Conservation (phyloP, 2,113 vertebrate species). For the Laterallus jamaicensis region DNA sequence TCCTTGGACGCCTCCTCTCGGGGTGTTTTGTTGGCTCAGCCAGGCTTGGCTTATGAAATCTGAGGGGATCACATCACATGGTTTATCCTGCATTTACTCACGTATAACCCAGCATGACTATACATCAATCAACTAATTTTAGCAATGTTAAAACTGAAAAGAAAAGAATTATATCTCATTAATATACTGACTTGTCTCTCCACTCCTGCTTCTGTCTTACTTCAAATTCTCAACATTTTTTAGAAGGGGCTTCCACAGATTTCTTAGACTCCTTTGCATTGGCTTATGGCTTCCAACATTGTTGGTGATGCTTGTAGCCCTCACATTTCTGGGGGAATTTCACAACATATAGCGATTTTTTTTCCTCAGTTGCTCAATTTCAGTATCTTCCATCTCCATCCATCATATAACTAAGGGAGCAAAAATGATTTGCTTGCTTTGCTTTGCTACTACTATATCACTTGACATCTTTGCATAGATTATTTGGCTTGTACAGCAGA, state of each 20-base stretch:
- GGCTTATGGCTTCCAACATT: not conserved
- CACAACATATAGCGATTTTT: not conserved
- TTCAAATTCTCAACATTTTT: not conserved
- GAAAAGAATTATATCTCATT: conserved; percentile 45
- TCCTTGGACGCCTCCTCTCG: conserved; percentile 15
- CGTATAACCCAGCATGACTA: conserved; percentile 63
- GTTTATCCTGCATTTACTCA: conserved; percentile 61
- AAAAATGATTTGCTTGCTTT: not conserved
- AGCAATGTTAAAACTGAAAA: conserved; percentile 58
- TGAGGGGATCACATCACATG: conserved; percentile 63
- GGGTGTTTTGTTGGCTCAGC: conserved; percentile 49
- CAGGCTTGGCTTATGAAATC: conserved; percentile 57
- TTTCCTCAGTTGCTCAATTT: not conserved
- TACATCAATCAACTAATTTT: conserved; percentile 71
- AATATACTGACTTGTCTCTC: not conserved
- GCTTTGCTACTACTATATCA: too few species aligned
- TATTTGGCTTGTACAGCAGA: not conserved
- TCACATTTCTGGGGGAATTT: not conserved
- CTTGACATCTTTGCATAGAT: not conserved
- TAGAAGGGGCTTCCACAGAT: not conserved
- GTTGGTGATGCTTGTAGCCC: not conserved
- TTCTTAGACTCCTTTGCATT: not conserved
- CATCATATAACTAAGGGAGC: not conserved
- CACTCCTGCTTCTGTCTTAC: not conserved
- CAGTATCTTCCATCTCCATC: not conserved